Conservation (phyloP, 1,140 invertebrate genomes). For the Polyergus mexicanus region DNA sequence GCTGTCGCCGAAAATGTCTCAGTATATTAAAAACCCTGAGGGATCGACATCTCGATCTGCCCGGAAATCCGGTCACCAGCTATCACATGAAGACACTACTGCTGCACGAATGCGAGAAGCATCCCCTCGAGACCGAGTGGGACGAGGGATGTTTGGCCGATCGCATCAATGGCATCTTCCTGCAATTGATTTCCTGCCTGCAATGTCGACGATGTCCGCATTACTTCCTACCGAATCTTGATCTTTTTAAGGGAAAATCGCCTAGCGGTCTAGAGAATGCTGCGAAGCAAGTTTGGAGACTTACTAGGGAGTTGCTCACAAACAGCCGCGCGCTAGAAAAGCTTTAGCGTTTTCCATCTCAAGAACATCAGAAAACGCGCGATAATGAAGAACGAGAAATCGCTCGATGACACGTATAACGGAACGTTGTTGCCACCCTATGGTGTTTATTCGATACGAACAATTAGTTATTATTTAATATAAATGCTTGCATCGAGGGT, state of each 20-base stretch:
- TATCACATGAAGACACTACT: constrained; percentile 97
- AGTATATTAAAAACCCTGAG: constrained; percentile 96
- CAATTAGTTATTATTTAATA: constrained; percentile 56
- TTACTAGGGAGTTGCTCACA: constrained; percentile 95
- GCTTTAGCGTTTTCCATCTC: constrained; percentile 87
- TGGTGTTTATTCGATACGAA: constrained; percentile 51
- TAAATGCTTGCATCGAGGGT: constrained; percentile 39
- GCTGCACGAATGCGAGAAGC: constrained; percentile 98
- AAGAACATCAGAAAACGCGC: neutral
- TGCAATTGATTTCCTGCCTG: constrained; percentile 97
- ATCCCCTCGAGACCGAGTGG: constrained; percentile 96
- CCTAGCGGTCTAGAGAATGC: constrained; percentile 95
- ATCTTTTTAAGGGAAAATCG: constrained; percentile 96
- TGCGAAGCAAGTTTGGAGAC: constrained; percentile 96
- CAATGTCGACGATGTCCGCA: constrained; percentile 97
- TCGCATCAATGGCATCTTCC: constrained; percentile 97
- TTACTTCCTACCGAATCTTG: constrained; percentile 95
- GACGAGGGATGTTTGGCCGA: constrained; percentile 96
- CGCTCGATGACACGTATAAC: constrained; percentile 32
- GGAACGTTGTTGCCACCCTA: constrained; percentile 44
- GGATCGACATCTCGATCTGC: constrained; percentile 95
- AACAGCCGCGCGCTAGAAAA: constrained; percentile 96
- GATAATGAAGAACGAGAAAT: neutral
- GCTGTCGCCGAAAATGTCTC: constrained; percentile 93
- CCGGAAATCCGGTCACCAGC: constrained; percentile 94